Evolutionary conservation across 1,140 invertebrate genomes (phyloP).

Genomic region (Drosophila repleta): DNA sequence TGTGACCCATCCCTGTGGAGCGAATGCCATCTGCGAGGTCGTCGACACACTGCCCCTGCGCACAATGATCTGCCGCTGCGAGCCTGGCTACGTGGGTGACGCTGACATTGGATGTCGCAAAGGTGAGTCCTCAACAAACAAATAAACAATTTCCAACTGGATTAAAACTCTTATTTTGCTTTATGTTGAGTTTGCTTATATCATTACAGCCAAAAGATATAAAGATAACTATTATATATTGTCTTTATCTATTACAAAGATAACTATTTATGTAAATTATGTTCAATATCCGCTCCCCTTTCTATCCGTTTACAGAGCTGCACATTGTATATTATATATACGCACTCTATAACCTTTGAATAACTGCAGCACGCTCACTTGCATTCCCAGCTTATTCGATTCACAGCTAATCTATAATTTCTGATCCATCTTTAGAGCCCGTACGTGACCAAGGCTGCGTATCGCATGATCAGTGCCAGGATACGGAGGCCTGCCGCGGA

Average conservation of each 20-base stretch:
- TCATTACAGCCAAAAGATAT: constrained; percentile 65
- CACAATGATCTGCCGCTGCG: constrained; percentile 94
- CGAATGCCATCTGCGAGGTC: constrained; percentile 91
- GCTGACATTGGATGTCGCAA: constrained; percentile 91
- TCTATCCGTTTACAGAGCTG: constrained; percentile 37
- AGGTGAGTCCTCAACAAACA: constrained; percentile 83
- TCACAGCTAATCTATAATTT: constrained; percentile 23
- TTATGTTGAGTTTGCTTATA: constrained; percentile 70
- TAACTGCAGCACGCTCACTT: constrained; percentile 59
- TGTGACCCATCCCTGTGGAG: constrained; percentile 91
- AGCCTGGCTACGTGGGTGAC: constrained; percentile 92
- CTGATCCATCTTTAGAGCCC: constrained; percentile 74
- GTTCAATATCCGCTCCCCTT: constrained; percentile 33
- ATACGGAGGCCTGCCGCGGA: constrained; percentile 90
- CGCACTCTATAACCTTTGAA: constrained; percentile 69
- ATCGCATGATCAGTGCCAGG: constrained; percentile 89
- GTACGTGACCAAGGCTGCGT: constrained; percentile 87
- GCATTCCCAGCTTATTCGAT: background rate
- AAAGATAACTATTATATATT: constrained; percentile 33
- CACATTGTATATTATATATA: constrained; percentile 32
- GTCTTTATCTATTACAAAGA: no score
- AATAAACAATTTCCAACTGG: background rate
- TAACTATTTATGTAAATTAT: constrained; percentile 4
- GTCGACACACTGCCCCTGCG: constrained; percentile 93
- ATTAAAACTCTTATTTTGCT: constrained; percentile 22